Percentiles rank a stretch among this genome's conserved stretches.
Evolutionary conservation across 2,113 vertebrate genomes (phyloP).

Genomic region (Laticauda laticaudata): DNA sequence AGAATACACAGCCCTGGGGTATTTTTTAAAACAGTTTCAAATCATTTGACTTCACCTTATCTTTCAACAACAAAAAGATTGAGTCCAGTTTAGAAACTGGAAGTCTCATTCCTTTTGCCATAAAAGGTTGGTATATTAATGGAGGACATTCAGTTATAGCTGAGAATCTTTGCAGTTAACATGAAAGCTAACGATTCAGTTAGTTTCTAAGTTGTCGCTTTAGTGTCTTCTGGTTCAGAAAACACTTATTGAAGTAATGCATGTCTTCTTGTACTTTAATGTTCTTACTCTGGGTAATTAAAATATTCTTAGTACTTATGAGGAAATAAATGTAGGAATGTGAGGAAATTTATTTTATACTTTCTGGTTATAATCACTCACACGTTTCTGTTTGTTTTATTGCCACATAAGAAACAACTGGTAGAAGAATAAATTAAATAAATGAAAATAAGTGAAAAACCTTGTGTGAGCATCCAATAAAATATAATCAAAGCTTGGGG

Average conservation of each 20-base stretch:
- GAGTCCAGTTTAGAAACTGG: neutral
- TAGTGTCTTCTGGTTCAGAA: neutral
- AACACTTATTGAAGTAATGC: neutral
- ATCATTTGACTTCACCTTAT: neutral
- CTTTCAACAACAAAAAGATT: neutral
- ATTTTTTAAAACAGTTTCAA: conserved; percentile 16
- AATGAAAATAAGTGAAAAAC: neutral
- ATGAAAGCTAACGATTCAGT: neutral
- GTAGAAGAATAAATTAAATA: neutral
- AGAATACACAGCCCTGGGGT: neutral
- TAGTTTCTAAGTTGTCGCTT: neutral
- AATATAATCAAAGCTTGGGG: neutral
- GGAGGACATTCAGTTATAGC: neutral
- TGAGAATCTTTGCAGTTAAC: neutral
- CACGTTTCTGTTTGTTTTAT: neutral
- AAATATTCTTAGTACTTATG: neutral
- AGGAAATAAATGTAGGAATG: neutral
- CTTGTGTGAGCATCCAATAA: neutral
- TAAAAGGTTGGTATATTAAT: neutral
- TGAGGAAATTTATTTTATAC: neutral
- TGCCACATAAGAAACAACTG: neutral
- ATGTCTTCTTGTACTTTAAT: neutral
- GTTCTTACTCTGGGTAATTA: neutral
- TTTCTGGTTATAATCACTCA: neutral
- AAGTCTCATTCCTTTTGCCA: neutral